Percentiles rank a stretch among this genome's conserved stretches.
Conservation (phyloP, 1,140 invertebrate species). For the Atta texana region DNA sequence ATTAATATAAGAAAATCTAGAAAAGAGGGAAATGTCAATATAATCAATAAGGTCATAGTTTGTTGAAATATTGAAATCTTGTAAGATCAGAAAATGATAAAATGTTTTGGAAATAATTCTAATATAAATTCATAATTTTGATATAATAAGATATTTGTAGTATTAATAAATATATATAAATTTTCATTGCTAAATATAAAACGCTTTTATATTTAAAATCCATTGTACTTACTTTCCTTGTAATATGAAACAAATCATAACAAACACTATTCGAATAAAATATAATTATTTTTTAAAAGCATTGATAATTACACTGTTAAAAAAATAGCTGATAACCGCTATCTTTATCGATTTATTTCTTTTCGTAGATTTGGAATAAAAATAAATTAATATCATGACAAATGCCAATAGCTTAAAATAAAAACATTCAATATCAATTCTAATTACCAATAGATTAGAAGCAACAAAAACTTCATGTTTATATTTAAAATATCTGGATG, state of each 20-base stretch:
- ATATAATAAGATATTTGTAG: background rate
- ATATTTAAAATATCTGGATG: slow-evolving; percentile 8
- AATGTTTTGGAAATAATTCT: background rate
- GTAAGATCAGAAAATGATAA: background rate
- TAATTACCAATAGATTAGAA: background rate
- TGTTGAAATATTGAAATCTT: background rate
- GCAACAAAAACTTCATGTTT: background rate
- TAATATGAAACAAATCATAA: background rate
- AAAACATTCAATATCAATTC: background rate
- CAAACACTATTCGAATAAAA: background rate
- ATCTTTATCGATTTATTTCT: background rate
- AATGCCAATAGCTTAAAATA: background rate
- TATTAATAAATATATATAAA: background rate
- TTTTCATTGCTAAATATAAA: background rate
- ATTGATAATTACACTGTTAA: background rate
- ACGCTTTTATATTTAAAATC: slow-evolving; percentile 14
- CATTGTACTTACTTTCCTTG: background rate
- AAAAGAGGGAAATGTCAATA: slow-evolving; percentile 38
- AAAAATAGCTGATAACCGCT: background rate
- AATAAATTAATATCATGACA: slow-evolving; percentile 4
- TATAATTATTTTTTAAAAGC: background rate
- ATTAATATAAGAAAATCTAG: slow-evolving; percentile 23
- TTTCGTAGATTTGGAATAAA: background rate
- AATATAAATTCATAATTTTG: background rate
- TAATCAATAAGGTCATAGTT: slow-evolving; percentile 29